Evolutionary conservation across 1,140 invertebrate genomes (phyloP).

Genomic region (Drosophila setifemur): DNA sequence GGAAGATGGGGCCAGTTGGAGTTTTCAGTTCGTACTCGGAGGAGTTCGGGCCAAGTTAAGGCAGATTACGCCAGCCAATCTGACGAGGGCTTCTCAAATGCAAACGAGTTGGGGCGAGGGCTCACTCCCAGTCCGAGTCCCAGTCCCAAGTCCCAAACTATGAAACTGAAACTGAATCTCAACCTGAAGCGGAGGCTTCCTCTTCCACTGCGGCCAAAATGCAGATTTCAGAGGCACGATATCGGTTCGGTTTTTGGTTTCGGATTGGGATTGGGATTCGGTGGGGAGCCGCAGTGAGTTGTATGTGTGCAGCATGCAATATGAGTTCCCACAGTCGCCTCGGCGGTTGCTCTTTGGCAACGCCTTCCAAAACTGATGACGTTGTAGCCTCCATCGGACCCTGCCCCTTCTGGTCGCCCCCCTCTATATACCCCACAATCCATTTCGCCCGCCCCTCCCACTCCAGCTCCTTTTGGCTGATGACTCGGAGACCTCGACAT

Average conservation of each 20-base stretch:
- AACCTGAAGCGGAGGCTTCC: slow-evolving; percentile 7
- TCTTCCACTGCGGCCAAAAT: slow-evolving; percentile 55
- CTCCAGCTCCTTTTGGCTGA: slow-evolving; percentile 41
- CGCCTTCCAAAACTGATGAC: slow-evolving; percentile 79
- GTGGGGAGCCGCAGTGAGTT: slow-evolving; percentile 20
- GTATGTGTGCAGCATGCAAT: slow-evolving; percentile 75
- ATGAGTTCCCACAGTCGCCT: slow-evolving; percentile 75
- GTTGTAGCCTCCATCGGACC: slow-evolving; percentile 52
- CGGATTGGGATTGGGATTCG: background rate
- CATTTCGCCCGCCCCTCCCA: background rate
- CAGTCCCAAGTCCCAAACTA: background rate
- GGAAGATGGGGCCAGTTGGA: slow-evolving; percentile 12
- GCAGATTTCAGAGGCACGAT: slow-evolving; percentile 77
- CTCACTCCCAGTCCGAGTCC: too few relatives aligned
- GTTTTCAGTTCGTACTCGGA: too few relatives aligned
- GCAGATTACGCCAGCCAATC: slow-evolving; percentile 73
- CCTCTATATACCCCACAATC: background rate
- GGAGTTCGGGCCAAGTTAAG: slow-evolving; percentile 33
- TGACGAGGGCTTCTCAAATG: slow-evolving; percentile 57
- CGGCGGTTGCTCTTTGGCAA: slow-evolving; percentile 74
- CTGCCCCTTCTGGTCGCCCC: background rate
- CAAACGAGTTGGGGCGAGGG: slow-evolving; percentile 67
- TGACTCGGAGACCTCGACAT: slow-evolving; percentile 56
- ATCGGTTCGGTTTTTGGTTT: slow-evolving; percentile 20
- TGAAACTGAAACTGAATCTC: background rate